These are phyloP conservation scores for Cephus nigrinus DNA, from an alignment of 2,888 invertebrate species.

Conservation along the genomic window DNA sequence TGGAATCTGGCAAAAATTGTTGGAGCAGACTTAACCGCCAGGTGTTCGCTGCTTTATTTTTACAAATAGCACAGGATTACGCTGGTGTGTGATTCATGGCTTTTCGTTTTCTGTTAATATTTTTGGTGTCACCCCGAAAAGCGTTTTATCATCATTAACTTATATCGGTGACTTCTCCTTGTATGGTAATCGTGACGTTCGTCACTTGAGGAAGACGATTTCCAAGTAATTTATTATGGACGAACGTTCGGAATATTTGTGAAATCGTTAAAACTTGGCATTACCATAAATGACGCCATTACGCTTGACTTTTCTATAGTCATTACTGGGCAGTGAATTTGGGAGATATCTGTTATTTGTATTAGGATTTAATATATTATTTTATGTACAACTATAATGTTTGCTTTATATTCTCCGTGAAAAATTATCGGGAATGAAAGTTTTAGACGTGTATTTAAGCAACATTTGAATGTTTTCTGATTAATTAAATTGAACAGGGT, in stretches of 20 bases:
- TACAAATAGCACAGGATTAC: neutral
- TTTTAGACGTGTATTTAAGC: neutral
- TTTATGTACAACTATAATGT: neutral
- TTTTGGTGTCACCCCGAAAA: neutral
- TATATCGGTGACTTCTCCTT: neutral
- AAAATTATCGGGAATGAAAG: neutral
- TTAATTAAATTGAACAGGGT: neutral
- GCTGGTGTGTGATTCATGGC: neutral
- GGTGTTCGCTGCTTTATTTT: neutral
- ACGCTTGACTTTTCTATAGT: neutral
- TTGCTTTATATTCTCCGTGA: too few species aligned
- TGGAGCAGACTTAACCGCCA: neutral
- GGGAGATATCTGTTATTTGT: neutral
- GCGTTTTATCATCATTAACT: neutral
- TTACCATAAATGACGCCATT: neutral
- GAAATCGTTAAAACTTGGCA: neutral
- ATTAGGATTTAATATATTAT: neutral
- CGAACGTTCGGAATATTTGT: neutral
- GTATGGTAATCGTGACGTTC: neutral
- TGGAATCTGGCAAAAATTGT: neutral
- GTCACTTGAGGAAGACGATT: neutral
- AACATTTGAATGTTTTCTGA: neutral
- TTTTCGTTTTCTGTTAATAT: neutral
- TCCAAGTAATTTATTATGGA: neutral
- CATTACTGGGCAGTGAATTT: neutral